phyloP scores from a whole-genome alignment of 2,113 vertebrate species.

The Sturnira hondurensis region DNA sequence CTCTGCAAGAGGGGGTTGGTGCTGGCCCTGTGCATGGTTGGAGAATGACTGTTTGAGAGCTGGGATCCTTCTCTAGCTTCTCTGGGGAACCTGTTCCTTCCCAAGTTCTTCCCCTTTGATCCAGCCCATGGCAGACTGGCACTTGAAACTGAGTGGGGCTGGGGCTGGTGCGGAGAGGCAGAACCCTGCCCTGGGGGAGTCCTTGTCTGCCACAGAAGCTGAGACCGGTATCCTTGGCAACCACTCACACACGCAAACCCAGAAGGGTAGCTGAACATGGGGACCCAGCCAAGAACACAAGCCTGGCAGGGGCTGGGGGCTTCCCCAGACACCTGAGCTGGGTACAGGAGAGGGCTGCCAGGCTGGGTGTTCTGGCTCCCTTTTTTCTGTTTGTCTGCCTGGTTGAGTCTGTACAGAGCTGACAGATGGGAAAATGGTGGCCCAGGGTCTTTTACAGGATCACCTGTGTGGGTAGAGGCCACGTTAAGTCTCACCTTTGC shows the following conservation, averaged over 20 bases:
- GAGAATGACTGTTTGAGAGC: slow-evolving; percentile 6
- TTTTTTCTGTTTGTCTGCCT: background rate
- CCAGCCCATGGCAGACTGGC: background rate
- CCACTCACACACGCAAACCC: slow-evolving; percentile 42
- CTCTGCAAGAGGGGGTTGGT: background rate
- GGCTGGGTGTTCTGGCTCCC: background rate
- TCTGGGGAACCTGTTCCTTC: slow-evolving; percentile 7
- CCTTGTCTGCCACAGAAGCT: slow-evolving; percentile 61
- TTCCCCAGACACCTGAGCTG: slow-evolving; percentile 31
- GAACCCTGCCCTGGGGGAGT: slow-evolving; percentile 60
- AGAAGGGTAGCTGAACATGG: background rate
- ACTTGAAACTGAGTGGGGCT: background rate
- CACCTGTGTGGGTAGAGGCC: background rate
- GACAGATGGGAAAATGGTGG: slow-evolving; percentile 6
- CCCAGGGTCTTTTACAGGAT: background rate
- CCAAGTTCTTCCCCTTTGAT: background rate
- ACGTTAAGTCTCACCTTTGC: background rate
- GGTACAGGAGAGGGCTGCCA: background rate
- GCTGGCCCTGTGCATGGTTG: background rate
- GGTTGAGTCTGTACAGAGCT: background rate
- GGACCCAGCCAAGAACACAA: slow-evolving; percentile 4
- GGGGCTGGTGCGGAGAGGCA: slow-evolving; percentile 32
- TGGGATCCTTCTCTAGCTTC: background rate
- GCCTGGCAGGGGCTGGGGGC: background rate
- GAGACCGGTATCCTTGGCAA: slow-evolving; percentile 61